These are phyloP conservation scores for Leptothorax acervorum DNA, from an alignment of 2,888 invertebrate species.

Conservation along the genomic window DNA sequence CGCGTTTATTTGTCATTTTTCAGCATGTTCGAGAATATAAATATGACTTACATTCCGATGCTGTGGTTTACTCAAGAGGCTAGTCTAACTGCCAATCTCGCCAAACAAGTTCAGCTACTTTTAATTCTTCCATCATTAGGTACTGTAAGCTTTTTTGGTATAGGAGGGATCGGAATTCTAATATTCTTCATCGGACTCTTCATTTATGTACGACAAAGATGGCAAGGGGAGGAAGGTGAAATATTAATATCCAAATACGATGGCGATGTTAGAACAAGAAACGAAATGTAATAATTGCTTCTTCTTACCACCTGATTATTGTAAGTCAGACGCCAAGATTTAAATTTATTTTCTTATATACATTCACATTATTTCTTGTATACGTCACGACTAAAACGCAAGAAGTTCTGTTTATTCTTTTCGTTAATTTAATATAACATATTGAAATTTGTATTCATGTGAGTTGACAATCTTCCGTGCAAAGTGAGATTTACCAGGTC, in stretches of 20 bases:
- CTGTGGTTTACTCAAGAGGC: conserved; percentile 92
- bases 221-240: conserved; percentile 83
- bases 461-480: not conserved
- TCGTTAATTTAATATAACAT: not conserved
- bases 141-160: conserved; percentile 87
- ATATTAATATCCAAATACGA: conserved; percentile 78
- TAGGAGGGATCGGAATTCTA: conserved; percentile 86
- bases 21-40: conserved; percentile 87
- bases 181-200: conserved; percentile 83
- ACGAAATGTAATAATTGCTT: conserved; percentile 60
- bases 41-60: conserved; percentile 89
- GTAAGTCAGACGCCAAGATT: not conserved
- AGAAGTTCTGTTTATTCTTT: not conserved
- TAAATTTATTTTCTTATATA: not conserved
- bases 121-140: conserved; percentile 87
- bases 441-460: not conserved
- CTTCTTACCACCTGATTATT: not conserved
- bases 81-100: conserved; percentile 87
- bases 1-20: conserved; percentile 72
- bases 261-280: conserved; percentile 44
- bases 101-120: conserved; percentile 87
- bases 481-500: not conserved
- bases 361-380: not conserved
- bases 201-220: conserved; percentile 80
- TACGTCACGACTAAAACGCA: not conserved